Percentiles rank a stretch among this genome's conserved stretches.
These are phyloP conservation scores for Heliconius melpomene DNA, from an alignment of 1,140 invertebrate species.

Conservation along the genomic window DNA sequence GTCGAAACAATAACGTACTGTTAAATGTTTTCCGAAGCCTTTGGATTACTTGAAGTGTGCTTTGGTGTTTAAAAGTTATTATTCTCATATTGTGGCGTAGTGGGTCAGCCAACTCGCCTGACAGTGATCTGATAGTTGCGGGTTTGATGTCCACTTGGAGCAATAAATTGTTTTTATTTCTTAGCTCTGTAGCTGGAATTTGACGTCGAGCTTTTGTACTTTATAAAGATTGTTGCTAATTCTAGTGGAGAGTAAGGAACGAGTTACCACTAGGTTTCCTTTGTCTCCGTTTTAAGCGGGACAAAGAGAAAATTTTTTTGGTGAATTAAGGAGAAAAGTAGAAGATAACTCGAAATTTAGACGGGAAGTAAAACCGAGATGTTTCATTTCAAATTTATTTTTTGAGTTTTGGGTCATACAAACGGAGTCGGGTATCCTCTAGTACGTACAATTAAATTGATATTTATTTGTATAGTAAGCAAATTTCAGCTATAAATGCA, in stretches of 20 bases:
- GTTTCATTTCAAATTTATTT: too few species aligned
- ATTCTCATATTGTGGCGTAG: neutral
- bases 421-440: too few species aligned
- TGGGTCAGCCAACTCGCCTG: too few species aligned
- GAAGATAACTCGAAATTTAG: too few species aligned
- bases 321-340: too few species aligned
- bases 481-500: constrained; percentile 2
- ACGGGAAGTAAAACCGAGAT: too few species aligned
- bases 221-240: too few species aligned
- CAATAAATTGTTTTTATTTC: neutral
- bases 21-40: constrained; percentile 6
- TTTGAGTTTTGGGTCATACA: too few species aligned
- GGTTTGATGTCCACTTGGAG: neutral
- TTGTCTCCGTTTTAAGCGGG: too few species aligned
- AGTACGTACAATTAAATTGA: neutral
- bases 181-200: neutral
- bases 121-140: neutral
- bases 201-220: neutral
- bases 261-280: too few species aligned
- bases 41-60: neutral
- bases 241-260: too few species aligned
- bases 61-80: neutral
- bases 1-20: constrained; percentile 7
- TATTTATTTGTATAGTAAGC: neutral
- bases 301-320: too few species aligned